These are phyloP conservation scores for Gymnocypris eckloni DNA, from an alignment of 2,797 vertebrate genomes.

Conservation along the genomic window DNA sequence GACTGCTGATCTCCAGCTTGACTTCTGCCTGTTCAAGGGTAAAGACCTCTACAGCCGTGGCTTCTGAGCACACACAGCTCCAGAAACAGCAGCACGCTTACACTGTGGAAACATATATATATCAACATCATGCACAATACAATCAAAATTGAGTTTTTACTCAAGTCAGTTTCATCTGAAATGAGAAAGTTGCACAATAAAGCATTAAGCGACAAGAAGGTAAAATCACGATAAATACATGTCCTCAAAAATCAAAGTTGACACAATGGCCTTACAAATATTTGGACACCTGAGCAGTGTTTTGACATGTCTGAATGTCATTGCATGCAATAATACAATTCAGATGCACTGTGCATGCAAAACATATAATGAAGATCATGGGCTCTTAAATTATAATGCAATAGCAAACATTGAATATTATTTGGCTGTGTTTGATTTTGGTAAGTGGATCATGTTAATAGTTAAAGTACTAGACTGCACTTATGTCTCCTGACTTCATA, in stretches of 20 bases:
- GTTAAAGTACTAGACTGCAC: too few species aligned
- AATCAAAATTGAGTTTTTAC: background rate
- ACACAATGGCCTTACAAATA: background rate
- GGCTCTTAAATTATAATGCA: background rate
- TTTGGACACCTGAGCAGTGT: background rate
- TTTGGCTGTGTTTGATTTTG: background rate
- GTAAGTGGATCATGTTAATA: too few species aligned
- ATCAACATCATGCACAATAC: background rate
- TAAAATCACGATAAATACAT: background rate
- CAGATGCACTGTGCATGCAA: background rate
- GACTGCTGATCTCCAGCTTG: conserved; percentile 78
- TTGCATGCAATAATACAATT: background rate
- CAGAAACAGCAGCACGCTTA: too few species aligned
- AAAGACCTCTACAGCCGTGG: conserved; percentile 67
- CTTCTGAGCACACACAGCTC: background rate
- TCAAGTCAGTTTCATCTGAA: background rate
- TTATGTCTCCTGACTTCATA: too few species aligned
- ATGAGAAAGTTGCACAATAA: background rate
- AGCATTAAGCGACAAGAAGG: background rate
- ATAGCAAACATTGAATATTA: background rate
- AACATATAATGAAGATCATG: background rate
- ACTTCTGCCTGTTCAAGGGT: conserved; percentile 88
- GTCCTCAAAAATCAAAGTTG: background rate
- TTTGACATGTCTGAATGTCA: background rate
- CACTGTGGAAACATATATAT: background rate